Conservation (phyloP, 2,797 vertebrate species). For the Chaetophractus vellerosus region DNA sequence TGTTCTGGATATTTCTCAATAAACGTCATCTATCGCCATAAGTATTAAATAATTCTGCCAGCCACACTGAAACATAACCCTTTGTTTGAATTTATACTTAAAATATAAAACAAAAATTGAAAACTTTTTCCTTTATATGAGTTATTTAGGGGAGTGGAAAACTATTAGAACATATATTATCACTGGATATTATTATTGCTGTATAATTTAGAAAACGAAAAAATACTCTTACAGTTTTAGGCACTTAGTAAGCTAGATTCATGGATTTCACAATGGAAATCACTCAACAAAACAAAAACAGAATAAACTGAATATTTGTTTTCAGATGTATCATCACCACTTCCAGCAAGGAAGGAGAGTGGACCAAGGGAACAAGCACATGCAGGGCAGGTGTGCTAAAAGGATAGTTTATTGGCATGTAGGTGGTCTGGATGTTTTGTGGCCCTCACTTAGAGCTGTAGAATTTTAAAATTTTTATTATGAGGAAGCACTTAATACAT, state of each 20-base stretch:
- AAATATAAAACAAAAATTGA: not conserved
- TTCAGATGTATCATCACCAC: not conserved
- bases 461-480: not conserved
- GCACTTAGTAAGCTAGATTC: not conserved
- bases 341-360: not conserved
- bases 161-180: not conserved
- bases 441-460: not conserved
- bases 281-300: not conserved
- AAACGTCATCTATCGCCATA: not conserved
- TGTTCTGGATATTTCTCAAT: not conserved
- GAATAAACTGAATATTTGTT: not conserved
- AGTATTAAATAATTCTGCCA: not conserved
- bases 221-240: not conserved
- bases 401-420: too few species aligned
- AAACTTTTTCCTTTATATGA: not conserved
- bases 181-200: not conserved
- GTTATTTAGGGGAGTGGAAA: not conserved
- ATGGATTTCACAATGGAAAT: not conserved
- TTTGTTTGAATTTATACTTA: not conserved
- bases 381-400: not conserved
- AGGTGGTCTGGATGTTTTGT: not conserved
- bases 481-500: not conserved
- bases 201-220: slow-evolving; percentile 29
- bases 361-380: not conserved
- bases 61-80: not conserved